Evolutionary conservation across 2,797 vertebrate genomes (phyloP).

Genomic region (Gila robusta): DNA sequence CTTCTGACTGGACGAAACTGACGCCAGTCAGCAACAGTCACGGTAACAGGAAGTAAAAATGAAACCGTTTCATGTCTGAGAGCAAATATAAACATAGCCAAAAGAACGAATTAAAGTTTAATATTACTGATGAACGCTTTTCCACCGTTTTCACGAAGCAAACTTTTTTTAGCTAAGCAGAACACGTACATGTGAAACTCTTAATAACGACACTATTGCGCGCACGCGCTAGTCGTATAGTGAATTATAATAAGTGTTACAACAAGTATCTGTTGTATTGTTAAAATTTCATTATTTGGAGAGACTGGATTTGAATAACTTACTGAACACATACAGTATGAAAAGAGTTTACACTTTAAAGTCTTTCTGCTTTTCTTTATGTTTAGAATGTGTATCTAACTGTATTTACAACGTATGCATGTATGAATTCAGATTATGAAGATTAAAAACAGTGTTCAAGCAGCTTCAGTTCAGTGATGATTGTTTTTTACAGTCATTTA

Average conservation of each 20-base stretch:
- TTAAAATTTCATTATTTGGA: background rate
- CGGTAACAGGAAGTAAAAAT: conserved; percentile 64
- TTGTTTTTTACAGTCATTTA: background rate
- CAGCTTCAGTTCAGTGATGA: background rate
- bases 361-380: too few relatives aligned
- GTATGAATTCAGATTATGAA: background rate
- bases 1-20: conserved; percentile 66
- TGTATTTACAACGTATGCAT: too few relatives aligned
- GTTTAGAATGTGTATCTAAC: too few relatives aligned
- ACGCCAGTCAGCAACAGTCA: conserved; percentile 58
- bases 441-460: background rate
- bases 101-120: background rate
- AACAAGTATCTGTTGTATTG: too few relatives aligned
- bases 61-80: background rate
- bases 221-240: too few relatives aligned
- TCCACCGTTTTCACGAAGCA: background rate
- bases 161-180: background rate
- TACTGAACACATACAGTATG: too few relatives aligned
- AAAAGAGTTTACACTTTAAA: background rate
- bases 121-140: background rate
- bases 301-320: background rate
- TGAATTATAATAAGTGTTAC: background rate
- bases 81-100: background rate
- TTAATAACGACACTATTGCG: background rate
- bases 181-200: background rate